Conservation (phyloP, 1,140 invertebrate genomes). For the Radopholus similis region DNA sequence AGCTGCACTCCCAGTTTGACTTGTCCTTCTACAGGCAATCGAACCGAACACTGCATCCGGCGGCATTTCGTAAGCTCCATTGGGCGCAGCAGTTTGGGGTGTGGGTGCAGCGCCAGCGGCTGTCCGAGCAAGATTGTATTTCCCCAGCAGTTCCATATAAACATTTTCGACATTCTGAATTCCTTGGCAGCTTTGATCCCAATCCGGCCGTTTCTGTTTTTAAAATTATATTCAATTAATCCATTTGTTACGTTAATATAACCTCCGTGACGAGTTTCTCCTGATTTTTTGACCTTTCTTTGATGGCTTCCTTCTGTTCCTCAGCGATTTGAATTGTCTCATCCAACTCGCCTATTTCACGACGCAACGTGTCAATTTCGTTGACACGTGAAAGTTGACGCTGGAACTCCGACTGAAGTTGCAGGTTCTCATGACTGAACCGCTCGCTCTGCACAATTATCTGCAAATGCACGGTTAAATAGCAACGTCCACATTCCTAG, state of each 20-base stretch:
- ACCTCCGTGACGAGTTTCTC: conserved; percentile 42
- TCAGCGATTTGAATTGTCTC: conserved; percentile 25
- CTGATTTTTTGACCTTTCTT: conserved; percentile 26
- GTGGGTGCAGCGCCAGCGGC: background rate
- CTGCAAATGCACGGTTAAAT: conserved; percentile 20
- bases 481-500: background rate
- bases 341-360: conserved; percentile 21
- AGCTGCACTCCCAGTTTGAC: background rate
- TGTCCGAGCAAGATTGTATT: conserved; percentile 10
- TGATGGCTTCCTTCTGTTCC: conserved; percentile 21
- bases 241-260: background rate
- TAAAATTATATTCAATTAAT: background rate
- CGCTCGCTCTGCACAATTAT: conserved; percentile 42
- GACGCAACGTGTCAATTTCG: conserved; percentile 37
- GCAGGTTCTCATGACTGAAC: conserved; percentile 43
- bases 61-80: conserved; percentile 6
- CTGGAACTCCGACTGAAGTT: conserved; percentile 43
- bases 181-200: conserved; percentile 13
- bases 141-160: conserved; percentile 21
- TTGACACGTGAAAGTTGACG: conserved; percentile 27
- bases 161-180: conserved; percentile 3
- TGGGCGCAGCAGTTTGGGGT: background rate
- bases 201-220: conserved; percentile 30
- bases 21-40: background rate
- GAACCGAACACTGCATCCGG: background rate